Base-by-base conservation (phyloP, 2,888 invertebrate species). In the Notodonta dromedarius region DNA sequence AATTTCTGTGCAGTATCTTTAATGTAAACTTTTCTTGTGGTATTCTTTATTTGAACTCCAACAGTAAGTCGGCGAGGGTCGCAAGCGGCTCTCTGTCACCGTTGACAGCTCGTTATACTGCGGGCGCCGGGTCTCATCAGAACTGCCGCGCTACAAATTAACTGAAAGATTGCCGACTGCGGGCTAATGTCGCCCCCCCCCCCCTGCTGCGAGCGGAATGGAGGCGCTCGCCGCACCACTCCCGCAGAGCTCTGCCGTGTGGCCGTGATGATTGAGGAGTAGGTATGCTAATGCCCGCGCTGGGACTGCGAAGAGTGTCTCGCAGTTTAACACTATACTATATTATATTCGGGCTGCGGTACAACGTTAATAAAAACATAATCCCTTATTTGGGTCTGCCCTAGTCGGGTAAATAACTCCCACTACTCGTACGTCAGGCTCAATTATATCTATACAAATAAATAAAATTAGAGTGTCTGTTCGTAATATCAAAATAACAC, bases 101-200 rank as follows among this genome's bases (percentile, higher is more conserved):
- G 32, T 50, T 52, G 52, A 32, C 52, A 52, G 52, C 32, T 52
- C 52, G 32, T 52, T 52, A 52, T n/a, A 50, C 13, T 9, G 32
- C 52, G 32, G 32, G 52, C 52, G 2, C 9, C 32, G 32, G 16
- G 52, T 16, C 16, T 16, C 50, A 50, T 50, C 50, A 16, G 16
- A 50, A 50, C 50, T 16, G 52, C 52, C 32, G 52, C 52, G 52
- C 9, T 9, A 9, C 52, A 32, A 52, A 52, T 52, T 52, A 52
- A 32, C 13, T 52, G 32, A 52, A 32, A 12, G 35, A 52, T 52
- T 32, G 13, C 52, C 24, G 5, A 12, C 52, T 5, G 52, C 32
- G 16, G 51, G 5, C 51, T 35, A 35, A 35, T 7, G 35, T 4
- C 35, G 35, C 35, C 7, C 16, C 14, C 50, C 16, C 8, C 50